phyloP scores from a whole-genome alignment of 2,797 vertebrate species.

The Enteromius mattozi region DNA sequence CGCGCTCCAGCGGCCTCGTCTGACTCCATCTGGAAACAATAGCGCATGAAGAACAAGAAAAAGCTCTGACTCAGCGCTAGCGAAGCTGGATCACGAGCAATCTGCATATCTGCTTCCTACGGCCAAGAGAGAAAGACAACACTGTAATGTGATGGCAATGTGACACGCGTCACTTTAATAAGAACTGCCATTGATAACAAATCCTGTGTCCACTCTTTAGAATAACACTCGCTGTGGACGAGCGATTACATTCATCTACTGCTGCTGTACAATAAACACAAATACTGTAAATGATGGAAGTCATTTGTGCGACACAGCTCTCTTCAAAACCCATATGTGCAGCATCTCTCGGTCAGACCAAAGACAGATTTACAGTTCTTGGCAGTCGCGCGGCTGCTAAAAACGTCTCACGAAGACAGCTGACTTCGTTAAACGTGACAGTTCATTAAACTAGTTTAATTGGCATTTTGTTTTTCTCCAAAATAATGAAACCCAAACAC shows the following conservation, averaged over 20 bases:
- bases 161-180: conserved; percentile 31
- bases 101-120: conserved; percentile 33
- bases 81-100: conserved; percentile 18
- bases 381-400: conserved; percentile 2
- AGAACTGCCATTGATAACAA: conserved; percentile 3
- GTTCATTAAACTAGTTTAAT: conserved; percentile 13
- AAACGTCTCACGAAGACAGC: neutral
- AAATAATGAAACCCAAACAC: neutral
- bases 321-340: conserved; percentile 27
- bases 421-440: conserved; percentile 26
- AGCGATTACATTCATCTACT: conserved; percentile 24
- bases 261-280: conserved; percentile 22
- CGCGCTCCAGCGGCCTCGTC: conserved; percentile 31
- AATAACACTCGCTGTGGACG: conserved; percentile 10
- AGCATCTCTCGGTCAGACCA: conserved; percentile 8
- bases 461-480: conserved; percentile 8
- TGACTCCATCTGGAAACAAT: conserved; percentile 58
- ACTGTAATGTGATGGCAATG: conserved; percentile 18
- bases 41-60: conserved; percentile 38
- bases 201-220: conserved; percentile 13
- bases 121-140: conserved; percentile 28
- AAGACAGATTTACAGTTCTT: conserved; percentile 29
- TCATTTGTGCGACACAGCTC: conserved; percentile 6
- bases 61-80: conserved; percentile 42
- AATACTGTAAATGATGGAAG: conserved; percentile 26